Percentiles rank a stretch among this genome's conserved stretches.
These are phyloP conservation scores for Gracilinanus agilis DNA, from an alignment of 2,113 vertebrate species.

Conservation along the genomic window DNA sequence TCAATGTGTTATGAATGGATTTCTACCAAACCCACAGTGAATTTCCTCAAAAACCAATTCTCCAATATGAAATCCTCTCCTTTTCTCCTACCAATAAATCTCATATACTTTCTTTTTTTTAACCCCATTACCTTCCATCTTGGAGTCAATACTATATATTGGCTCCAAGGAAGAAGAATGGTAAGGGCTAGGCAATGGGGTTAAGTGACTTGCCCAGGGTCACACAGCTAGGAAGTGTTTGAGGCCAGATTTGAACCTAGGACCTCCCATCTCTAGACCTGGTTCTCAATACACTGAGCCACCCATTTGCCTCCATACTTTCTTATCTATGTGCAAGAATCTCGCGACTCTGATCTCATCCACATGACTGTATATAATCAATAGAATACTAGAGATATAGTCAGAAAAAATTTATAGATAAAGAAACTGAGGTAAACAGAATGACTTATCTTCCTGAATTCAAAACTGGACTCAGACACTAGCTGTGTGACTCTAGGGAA, in stretches of 20 bases:
- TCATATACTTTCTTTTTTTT: constrained; percentile 7
- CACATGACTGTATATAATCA: not conserved
- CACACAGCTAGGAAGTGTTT: too few relatives aligned
- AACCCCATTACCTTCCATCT: too few relatives aligned
- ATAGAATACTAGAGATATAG: not conserved
- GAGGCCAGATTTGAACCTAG: too few relatives aligned
- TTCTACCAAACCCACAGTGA: constrained; percentile 50
- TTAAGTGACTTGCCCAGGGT: too few relatives aligned
- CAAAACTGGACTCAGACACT: not conserved
- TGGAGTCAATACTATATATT: too few relatives aligned
- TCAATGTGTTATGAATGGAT: constrained; percentile 56
- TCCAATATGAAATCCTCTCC: not conserved
- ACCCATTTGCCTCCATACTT: too few relatives aligned
- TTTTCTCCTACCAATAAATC: constrained; percentile 18
- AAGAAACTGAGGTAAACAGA: too few relatives aligned
- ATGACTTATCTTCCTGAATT: not conserved
- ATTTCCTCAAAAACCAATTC: constrained; percentile 63
- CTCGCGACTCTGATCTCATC: not conserved
- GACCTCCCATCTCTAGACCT: too few relatives aligned
- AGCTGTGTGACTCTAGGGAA: too few relatives aligned
- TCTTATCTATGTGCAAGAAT: constrained; percentile 25
- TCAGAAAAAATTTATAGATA: not conserved
- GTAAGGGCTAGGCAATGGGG: too few relatives aligned
- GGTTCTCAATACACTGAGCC: too few relatives aligned
- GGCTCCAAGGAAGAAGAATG: too few relatives aligned